These are phyloP conservation scores for Forbesichthys agassizii DNA, from an alignment of 2,113 vertebrate species.

Conservation along the genomic window DNA sequence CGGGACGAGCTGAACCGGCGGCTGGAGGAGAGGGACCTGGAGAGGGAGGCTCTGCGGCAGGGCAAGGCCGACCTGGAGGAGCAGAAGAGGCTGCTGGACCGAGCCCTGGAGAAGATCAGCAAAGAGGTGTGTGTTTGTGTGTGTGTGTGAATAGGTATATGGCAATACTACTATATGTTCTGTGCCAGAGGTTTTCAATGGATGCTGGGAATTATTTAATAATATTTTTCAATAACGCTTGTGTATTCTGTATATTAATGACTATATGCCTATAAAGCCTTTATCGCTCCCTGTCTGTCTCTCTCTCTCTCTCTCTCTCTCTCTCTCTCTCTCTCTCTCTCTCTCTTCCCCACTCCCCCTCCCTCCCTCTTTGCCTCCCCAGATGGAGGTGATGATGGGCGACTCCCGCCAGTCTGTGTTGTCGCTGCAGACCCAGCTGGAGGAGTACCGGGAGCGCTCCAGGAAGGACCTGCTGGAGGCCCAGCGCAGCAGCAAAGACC, in stretches of 20 bases:
- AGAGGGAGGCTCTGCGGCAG: conserved; percentile 82
- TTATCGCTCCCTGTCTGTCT: not conserved
- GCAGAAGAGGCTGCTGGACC: conserved; percentile 87
- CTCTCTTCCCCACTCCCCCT: not conserved
- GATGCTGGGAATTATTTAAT: too few species aligned
- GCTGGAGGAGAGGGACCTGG: conserved; percentile 83
- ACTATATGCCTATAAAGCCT: too few species aligned
- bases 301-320: not conserved
- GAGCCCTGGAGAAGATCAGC: conserved; percentile 77
- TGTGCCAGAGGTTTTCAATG: not conserved
- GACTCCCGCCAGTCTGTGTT: conserved; percentile 83
- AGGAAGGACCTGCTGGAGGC: conserved; percentile 85
- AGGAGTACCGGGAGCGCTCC: conserved; percentile 89
- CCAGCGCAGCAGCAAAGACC: conserved; percentile 85
- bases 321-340: too few species aligned
- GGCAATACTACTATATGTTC: not conserved
- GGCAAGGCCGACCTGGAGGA: conserved; percentile 87
- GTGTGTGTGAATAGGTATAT: not conserved
- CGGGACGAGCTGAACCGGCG: conserved; percentile 78
- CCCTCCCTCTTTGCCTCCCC: not conserved
- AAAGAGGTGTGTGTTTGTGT: conserved; percentile 72
- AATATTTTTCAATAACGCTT: too few species aligned
- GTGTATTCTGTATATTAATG: too few species aligned
- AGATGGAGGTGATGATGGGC: conserved; percentile 86
- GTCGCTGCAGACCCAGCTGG: conserved; percentile 81